Base-by-base conservation (phyloP, 2,888 invertebrate genomes). In the Polymixis lichenea region DNA sequence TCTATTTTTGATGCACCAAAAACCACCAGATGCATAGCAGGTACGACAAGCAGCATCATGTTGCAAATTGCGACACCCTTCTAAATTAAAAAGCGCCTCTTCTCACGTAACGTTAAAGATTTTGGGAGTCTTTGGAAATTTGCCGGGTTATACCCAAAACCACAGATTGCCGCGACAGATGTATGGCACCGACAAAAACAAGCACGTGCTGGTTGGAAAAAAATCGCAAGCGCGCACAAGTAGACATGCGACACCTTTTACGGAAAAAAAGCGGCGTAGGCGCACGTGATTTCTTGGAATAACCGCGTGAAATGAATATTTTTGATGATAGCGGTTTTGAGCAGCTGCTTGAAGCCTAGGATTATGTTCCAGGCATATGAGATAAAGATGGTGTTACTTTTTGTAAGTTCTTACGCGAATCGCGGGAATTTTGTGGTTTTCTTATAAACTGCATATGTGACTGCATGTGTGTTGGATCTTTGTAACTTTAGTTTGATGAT, bases 161-260 rank as follows among this genome's bases (percentile, higher is more conserved):
- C 94, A 94, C 96, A 95, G 95, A 95, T 95, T 95, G 95, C 91
- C 72, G 73, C 92, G 95, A 95, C 96, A 96, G 96, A 95, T 96
- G 96, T 91, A 93, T 87, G 88, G 90, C 94, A 95, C 95, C 92
- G 91, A 92, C 91, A 96, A 95, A 95, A 95, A 80, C 89, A 72
- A 93, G 96, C 96, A 94, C 96, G 96, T 95, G 96, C 95, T 92
- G 43, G 64, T 51, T 82, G 77, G 82, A 83, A 93, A 95, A 95
- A 96, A 95, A 95, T 93, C 89, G 93, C 94, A 96, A 95, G 93
- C 95, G 95, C 95, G 96, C 91, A 95, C 96, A 96, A 96, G 96
- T 96, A 95, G 95, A 89, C 89, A 90, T 91, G 92, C 91, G 92
- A 91, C 91, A 92, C 91, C 90, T 89, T 91, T 89, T 91, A 88